These are phyloP conservation scores for Cephus pygmeus DNA, from an alignment of 2,888 invertebrate genomes.

Conservation along the genomic window DNA sequence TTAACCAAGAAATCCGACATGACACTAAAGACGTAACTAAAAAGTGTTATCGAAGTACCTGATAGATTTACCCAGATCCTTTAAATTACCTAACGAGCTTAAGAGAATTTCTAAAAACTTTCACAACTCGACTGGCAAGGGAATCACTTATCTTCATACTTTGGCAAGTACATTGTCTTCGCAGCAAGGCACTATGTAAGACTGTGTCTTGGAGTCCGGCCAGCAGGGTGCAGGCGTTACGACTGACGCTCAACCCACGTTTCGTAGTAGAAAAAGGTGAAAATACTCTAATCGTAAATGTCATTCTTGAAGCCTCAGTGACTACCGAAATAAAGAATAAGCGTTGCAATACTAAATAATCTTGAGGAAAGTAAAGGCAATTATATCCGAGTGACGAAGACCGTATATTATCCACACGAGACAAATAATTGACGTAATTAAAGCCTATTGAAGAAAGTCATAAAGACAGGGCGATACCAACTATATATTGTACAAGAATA, in stretches of 20 bases:
- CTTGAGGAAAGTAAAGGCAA: neutral
- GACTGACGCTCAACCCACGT: neutral
- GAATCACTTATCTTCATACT: neutral
- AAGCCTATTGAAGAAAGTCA: neutral
- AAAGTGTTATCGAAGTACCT: neutral
- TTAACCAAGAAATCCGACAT: neutral
- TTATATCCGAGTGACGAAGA: neutral
- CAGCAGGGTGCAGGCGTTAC: neutral
- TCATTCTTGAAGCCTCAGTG: neutral
- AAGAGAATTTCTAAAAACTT: neutral
- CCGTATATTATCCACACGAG: neutral
- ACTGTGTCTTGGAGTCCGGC: constrained; percentile 2
- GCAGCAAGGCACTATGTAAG: constrained; percentile 1
- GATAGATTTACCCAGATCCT: neutral
- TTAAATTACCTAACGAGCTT: neutral
- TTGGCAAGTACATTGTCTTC: neutral
- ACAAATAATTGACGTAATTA: neutral
- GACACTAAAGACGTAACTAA: neutral
- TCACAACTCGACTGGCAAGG: neutral
- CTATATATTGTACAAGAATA: neutral
- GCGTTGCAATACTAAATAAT: neutral
- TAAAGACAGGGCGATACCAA: neutral
- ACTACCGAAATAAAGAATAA: neutral
- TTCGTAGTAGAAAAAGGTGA: neutral
- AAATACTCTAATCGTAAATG: constrained; percentile 4